Base-by-base conservation (phyloP, 1,140 invertebrate species). In the Cotesia vestalis region DNA sequence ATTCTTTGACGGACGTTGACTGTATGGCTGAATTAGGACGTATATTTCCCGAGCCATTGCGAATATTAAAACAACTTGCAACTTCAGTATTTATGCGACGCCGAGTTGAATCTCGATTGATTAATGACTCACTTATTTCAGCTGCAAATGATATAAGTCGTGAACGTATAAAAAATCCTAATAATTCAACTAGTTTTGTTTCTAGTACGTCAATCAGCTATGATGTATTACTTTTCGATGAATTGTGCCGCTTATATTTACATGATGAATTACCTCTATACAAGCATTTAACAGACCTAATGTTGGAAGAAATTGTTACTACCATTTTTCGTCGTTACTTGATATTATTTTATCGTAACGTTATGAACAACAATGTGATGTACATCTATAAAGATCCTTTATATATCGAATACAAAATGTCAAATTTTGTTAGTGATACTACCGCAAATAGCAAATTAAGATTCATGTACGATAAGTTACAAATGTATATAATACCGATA, bases 301-400 rank as follows among this genome's bases (percentile, higher is more conserved):
- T 59, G 57, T 59, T 59, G 20, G 57, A 59, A 59, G 57, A 59
- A 59, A 59, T 59, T 6, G 57, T 59, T 4, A 59, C 57, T 3
- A 59, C 14, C 2, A 59, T 59, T 20, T 59, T 59, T 20, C 57
- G 57, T 20, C 57, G 17, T 17, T 59, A 59, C 20, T 59, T 59
- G 9, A 20, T 59, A 11, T 5, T 59, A 1, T 59, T 59, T 20
- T 59, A 59, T 27, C 57, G 57, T 4, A 59, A 59, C 17, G 20
- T 59, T 27, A 59, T 27, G 14, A 59, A 27, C 57, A 59, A 59
- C 27, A 59, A 59, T 20, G 57, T 59, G 2, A 59, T 59, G 57
- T 59, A 59, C 17, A 59, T 59, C 4, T 59, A 59, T 27, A 59
- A 59, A 59, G 57, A 59, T 9, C 57, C 57, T 9, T 27, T 59